Evolutionary conservation across 2,888 invertebrate species (phyloP).

Genomic region (Erebia ligea): DNA sequence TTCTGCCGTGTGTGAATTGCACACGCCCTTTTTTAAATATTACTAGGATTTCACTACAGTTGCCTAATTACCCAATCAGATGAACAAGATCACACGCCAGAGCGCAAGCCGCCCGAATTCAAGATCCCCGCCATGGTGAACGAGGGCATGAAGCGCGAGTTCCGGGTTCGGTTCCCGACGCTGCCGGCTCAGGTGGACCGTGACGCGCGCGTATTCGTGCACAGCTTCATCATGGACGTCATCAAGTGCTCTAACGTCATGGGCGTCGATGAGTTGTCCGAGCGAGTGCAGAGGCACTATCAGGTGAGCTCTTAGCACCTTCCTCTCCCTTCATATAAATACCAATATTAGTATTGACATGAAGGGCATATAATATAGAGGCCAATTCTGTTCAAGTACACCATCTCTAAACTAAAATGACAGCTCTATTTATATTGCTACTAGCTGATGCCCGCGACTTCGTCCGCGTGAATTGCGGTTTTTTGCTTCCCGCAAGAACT

Average conservation of each 20-base stretch:
- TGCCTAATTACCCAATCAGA: slow-evolving; percentile 47
- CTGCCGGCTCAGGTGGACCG: slow-evolving; percentile 72
- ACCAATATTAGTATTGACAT: too few relatives aligned
- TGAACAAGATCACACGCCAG: slow-evolving; percentile 62
- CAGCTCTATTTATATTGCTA: too few relatives aligned
- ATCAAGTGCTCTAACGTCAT: slow-evolving; percentile 83
- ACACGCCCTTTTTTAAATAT: too few relatives aligned
- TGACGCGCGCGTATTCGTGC: slow-evolving; percentile 87
- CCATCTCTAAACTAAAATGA: too few relatives aligned
- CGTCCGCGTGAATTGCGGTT: too few relatives aligned
- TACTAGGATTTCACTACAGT: too few relatives aligned
- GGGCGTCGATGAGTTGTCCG: slow-evolving; percentile 93
- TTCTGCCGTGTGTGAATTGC: too few relatives aligned
- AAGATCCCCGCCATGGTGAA: slow-evolving; percentile 67
- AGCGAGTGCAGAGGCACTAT: slow-evolving; percentile 95
- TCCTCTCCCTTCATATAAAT: too few relatives aligned
- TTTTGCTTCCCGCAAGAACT: too few relatives aligned
- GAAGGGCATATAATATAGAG: too few relatives aligned
- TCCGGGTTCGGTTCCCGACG: slow-evolving; percentile 72
- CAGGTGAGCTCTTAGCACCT: slow-evolving; percentile 68
- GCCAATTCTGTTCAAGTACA: too few relatives aligned
- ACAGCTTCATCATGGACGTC: slow-evolving; percentile 86
- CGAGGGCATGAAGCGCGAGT: slow-evolving; percentile 72
- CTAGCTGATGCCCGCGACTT: too few relatives aligned
- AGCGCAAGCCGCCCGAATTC: slow-evolving; percentile 63